Conservation (phyloP, 2,888 invertebrate genomes). For the Hartigia nigra region DNA sequence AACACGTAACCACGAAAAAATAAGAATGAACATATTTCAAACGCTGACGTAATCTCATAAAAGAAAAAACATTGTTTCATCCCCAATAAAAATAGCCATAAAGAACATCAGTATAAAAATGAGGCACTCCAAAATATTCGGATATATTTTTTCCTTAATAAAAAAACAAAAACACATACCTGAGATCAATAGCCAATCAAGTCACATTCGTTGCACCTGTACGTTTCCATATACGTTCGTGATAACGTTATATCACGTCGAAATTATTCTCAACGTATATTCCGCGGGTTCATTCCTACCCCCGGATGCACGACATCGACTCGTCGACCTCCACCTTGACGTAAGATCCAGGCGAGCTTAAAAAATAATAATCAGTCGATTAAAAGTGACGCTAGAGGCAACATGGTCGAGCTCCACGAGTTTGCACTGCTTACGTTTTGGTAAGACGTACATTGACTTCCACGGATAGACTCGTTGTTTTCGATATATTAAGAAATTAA, state of each 20-base stretch:
- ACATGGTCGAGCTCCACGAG: slow-evolving; percentile 48
- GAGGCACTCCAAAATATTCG: neutral
- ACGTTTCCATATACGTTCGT: slow-evolving; percentile 4
- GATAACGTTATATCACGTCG: neutral
- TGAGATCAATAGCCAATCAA: neutral
- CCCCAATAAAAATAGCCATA: neutral
- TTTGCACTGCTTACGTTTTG: slow-evolving; percentile 42
- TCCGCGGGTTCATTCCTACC: slow-evolving; percentile 19
- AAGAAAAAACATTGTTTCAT: neutral
- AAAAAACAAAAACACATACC: neutral
- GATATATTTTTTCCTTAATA: neutral
- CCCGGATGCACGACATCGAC: slow-evolving; percentile 33
- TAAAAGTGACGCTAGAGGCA: slow-evolving; percentile 27
- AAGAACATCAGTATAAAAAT: neutral
- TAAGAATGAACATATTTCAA: neutral
- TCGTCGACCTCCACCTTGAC: slow-evolving; percentile 58
- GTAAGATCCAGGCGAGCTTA: slow-evolving; percentile 24
- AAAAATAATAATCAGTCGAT: slow-evolving; percentile 29
- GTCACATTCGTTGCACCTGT: neutral
- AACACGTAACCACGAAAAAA: too few species aligned
- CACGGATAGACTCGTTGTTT: neutral
- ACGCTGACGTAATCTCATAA: neutral
- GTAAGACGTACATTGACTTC: slow-evolving; percentile 26
- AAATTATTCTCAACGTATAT: neutral
- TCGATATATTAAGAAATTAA: neutral